Evolutionary conservation across 1,140 invertebrate genomes (phyloP), one percentile per base, ranked within the genome.

Genomic region (Euwallacea fornicatus): DNA sequence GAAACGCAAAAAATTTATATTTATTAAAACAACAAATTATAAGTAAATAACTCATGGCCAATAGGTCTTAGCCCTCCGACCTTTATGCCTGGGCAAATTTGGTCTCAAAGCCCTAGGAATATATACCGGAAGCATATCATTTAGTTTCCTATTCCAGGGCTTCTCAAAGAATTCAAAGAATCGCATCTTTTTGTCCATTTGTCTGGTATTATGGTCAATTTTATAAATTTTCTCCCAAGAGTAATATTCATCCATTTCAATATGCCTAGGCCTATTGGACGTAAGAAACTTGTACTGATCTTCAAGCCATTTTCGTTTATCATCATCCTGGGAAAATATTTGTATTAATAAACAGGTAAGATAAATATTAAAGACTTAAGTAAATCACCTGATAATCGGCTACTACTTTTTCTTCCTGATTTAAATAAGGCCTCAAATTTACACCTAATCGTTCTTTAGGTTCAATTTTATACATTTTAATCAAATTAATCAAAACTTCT

Each of bases 211-310:
- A 71, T 87, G 77, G 75, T 88, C 80, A 47, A 91, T 87, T 78
- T 91, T 89, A 76, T 91, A 95, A 64, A 94, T 89, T 59, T 86
- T 86, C 74, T 93, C 90, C 91, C 91, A 95, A 59, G 87, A 74
- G 73, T 90, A 90, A 43, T 89, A 83, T 83, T 94, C 91, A 42
- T 90, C 88, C 42, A 81, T 9, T 53, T 85, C 75, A 44, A 84
- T 83, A 74, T 88, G 84, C 59, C 86, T 85, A 0, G 86, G 85
- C 75, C 89, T 83, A 76, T 91, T 90, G 1, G 87, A 85, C 41
- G 86, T 82, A 66, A 93, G 77, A 80, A 88, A 83, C 76, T 92
- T 93, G 67, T 88, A 93, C 62, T 80, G 83, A 13, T 83, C 74
- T 78, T 92, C 90, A 7, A 93, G 78, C 86, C 91, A 93, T 55